phyloP scores from a whole-genome alignment of 37 sponge, comb jelly and placozoan species.

The Geodia barretti region DNA sequence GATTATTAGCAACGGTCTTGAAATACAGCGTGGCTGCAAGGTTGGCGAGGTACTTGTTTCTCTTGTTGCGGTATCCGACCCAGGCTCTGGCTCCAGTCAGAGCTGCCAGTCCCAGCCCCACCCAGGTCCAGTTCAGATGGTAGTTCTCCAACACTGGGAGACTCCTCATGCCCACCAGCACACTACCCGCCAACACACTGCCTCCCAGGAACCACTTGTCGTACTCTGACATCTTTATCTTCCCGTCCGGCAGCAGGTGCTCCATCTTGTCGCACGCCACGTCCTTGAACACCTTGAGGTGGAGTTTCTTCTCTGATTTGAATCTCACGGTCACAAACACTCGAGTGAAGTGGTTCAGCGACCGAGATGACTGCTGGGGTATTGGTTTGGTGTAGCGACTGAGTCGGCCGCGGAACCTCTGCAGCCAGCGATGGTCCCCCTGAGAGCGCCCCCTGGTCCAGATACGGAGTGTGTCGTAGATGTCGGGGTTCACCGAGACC shows the following conservation, averaged over 20 bases:
- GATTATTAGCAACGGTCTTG: slow-evolving; percentile 85
- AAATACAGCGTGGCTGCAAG: slow-evolving; percentile 79
- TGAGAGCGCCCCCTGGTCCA: slow-evolving; percentile 71
- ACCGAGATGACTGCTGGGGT: not conserved
- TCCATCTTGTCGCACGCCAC: slow-evolving; percentile 69
- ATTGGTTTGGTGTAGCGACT: not conserved
- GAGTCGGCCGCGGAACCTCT: not conserved
- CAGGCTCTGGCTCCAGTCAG: slow-evolving; percentile 65
- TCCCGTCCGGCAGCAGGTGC: slow-evolving; percentile 80
- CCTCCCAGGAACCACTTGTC: slow-evolving; percentile 59
- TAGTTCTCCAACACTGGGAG: slow-evolving; percentile 27
- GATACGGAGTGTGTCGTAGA: slow-evolving; percentile 61
- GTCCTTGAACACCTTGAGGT: slow-evolving; percentile 83
- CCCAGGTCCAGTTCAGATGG: slow-evolving; percentile 49
- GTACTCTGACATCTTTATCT: slow-evolving; percentile 76
- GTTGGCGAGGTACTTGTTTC: slow-evolving; percentile 83
- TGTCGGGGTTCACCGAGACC: slow-evolving; percentile 59
- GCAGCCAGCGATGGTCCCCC: not conserved
- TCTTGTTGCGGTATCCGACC: slow-evolving; percentile 83
- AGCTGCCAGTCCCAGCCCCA: slow-evolving; percentile 46
- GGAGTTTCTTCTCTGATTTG: slow-evolving; percentile 55
- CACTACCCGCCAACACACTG: slow-evolving; percentile 41
- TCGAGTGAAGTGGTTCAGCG: slow-evolving; percentile 42
- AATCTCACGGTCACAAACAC: slow-evolving; percentile 83
- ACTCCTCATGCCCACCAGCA: not conserved